These are phyloP conservation scores for Sweltsa coloradensis DNA, from an alignment of 1,140 invertebrate genomes.

Conservation along the genomic window DNA sequence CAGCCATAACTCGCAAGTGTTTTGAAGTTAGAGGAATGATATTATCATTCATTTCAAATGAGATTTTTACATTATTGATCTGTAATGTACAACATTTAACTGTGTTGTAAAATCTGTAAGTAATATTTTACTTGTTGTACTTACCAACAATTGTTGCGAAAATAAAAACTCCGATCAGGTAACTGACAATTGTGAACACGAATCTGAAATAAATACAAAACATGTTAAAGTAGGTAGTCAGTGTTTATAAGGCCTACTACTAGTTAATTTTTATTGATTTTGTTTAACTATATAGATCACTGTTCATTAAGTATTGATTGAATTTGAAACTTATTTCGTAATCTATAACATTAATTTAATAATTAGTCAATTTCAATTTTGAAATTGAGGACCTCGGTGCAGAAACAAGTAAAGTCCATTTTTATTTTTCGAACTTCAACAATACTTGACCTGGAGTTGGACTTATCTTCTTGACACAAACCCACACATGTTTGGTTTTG, in stretches of 20 bases:
- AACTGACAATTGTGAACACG: constrained; percentile 92
- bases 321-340: neutral
- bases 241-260: neutral
- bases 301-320: neutral
- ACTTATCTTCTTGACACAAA: no score
- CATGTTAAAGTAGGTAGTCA: neutral
- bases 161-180: constrained; percentile 94
- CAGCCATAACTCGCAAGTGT: no score
- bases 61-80: no score
- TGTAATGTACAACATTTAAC: no score
- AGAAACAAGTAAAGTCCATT: neutral
- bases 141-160: constrained; percentile 94
- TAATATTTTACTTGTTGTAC: no score
- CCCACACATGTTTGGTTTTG: no score
- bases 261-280: neutral
- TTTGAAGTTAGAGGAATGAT: no score
- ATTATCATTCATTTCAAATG: no score
- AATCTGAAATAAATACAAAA: constrained; percentile 55
- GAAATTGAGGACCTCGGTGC: neutral
- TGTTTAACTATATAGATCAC: neutral
- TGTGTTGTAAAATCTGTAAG: no score
- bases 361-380: neutral
- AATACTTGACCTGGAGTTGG: no score
- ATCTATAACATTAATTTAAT: neutral
- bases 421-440: no score